Evolutionary conservation across 2,113 vertebrate genomes (phyloP), one percentile per base, ranked within the genome.

Genomic region (Manacus vitellinus): DNA sequence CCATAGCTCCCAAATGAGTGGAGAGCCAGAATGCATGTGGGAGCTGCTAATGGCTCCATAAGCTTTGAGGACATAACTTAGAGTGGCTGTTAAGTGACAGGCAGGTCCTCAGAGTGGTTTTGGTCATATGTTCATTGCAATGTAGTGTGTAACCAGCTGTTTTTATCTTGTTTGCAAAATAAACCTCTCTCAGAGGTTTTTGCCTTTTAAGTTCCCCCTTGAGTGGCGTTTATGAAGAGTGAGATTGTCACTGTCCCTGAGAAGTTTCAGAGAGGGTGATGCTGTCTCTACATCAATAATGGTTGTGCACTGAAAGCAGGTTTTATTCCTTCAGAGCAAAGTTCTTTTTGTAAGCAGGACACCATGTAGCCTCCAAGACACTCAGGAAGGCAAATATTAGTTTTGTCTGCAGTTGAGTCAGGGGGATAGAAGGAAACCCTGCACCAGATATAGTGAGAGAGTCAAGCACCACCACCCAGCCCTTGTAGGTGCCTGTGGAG

Each of bases 211-310:
- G 28, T 54, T 83, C 33, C 51, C 14, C 43, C 46, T 52, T 21
- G 21, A 83, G 37, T 79, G 62, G 31, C 43, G 67, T 92, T 91
- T 62, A 54, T 43, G 63, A 35, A 71, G 54, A 59, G 6, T 77
- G 80, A 94, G 49, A 76, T 74, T 77, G 88, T 85, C 92, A 51
- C 33, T 55, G 43, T 59, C 39, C 67, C 63, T 80, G 25, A 89
- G 70, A 87, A 54, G 33, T 59, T 52, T 68, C 25, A 1, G 10
- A 27, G 74, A 43, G n/a, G 51, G 19, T 43, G 37, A 39, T 77
- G 51, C 37, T 89, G 33, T 71, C 76, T 31, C 39, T 43, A 25
- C 14, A 62, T 54, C 31, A 68, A 2, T 76, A 65, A 58, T 35
- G 21, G 41, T 30, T 89, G 65, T 20, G 41, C 19, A 5, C 31